Base-by-base conservation (phyloP, 2,888 invertebrate genomes). In the Choreutis nemorana region DNA sequence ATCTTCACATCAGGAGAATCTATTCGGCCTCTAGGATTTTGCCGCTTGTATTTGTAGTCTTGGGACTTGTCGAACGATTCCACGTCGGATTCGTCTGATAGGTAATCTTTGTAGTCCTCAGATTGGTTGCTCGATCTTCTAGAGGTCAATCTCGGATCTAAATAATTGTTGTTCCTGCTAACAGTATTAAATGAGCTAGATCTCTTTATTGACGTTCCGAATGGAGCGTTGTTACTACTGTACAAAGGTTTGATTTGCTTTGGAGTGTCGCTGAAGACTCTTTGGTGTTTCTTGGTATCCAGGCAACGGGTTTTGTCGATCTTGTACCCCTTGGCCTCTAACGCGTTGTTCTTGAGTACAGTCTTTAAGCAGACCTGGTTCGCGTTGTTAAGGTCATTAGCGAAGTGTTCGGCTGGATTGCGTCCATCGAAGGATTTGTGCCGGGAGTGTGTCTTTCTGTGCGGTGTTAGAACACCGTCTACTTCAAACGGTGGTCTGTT, bases 1-100 rank as follows among this genome's bases (percentile, higher is more conserved):
- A 68, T 53, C 38, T 81, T 81, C 30, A 78, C 50, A 43, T 81
- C 77, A 2, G 75, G 75, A 4, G 73, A 70, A 39, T 85, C 86
- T 20, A 87, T 84, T 81, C 61, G 87, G 44, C 44, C 90, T 72
- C 68, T 89, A 70, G 53, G 87, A 35, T 85, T 78, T n/a, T 89
- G 87, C 40, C 90, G 81, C 57, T 93, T 94, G 44, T 86, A 86
- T 23, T 68, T 53, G 7, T 52, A 33, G 81, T 83, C 51, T 34
- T 70, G 64, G 0, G 63, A 61, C 34, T 72, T 68, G 14, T 67
- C 63, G 14, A 59, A 67, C 20, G 60, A 67, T 1, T 57, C 70
- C 29, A 61, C 67, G 26, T 80, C 80, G 0, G 79, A 79, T 31
- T 78, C 79, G 29, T 80, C 79, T 0, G 80, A 77, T 23, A 52